Conservation (phyloP, 2,113 vertebrate species). For the Bos javanicus region DNA sequence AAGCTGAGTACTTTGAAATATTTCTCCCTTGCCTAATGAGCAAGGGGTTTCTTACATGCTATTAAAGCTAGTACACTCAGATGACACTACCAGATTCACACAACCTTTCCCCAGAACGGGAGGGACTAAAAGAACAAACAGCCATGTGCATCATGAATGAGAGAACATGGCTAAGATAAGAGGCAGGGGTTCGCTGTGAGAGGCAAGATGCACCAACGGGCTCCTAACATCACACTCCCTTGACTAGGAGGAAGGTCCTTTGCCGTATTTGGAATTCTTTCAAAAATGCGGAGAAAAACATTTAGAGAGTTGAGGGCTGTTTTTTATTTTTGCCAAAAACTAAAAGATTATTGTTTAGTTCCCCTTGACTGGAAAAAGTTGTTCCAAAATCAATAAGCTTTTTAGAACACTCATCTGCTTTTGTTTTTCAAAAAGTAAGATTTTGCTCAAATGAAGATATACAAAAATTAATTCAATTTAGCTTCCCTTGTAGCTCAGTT, state of each 20-base stretch:
- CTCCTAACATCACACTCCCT: fast-evolving
- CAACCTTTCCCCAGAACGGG: not conserved
- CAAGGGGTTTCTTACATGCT: not conserved
- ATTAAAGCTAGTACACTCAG: not conserved
- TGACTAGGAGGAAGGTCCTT: not conserved
- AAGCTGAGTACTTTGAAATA: not conserved
- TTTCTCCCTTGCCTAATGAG: not conserved
- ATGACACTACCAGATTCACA: not conserved
- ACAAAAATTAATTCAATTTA: not conserved
- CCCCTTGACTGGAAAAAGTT: not conserved
- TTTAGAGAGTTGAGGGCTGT: not conserved
- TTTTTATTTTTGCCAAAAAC: not conserved
- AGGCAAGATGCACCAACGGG: not conserved
- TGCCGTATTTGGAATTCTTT: not conserved
- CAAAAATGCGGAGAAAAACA: not conserved
- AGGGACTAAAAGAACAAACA: not conserved
- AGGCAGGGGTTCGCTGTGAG: fast-evolving
- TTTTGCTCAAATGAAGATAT: not conserved
- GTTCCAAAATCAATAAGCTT: not conserved
- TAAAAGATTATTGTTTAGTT: not conserved
- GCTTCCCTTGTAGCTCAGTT: not conserved
- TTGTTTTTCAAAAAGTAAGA: not conserved
- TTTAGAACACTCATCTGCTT: not conserved
- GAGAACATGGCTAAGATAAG: not conserved
- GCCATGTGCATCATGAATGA: not conserved